Evolutionary conservation across 2,888 invertebrate genomes (phyloP).

Genomic region (Caenorhabditis sinica): DNA sequence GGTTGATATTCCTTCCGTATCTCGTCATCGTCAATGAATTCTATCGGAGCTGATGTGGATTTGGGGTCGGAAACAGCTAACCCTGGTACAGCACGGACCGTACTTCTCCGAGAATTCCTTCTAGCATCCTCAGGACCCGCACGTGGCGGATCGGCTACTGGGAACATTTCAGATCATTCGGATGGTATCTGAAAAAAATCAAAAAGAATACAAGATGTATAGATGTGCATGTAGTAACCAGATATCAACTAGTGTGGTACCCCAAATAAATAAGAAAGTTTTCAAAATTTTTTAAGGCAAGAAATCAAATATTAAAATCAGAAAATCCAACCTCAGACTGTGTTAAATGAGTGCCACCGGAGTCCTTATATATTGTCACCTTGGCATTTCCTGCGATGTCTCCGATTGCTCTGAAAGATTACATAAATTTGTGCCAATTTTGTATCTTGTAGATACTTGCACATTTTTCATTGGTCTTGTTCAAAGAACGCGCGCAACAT

Average conservation of each 20-base stretch:
- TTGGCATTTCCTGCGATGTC: background rate
- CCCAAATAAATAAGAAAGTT: no score
- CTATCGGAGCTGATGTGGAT: conserved; percentile 30
- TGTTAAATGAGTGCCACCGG: background rate
- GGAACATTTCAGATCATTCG: conserved; percentile 47
- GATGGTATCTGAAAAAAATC: background rate
- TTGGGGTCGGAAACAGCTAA: conserved; percentile 14
- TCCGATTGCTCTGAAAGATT: conserved; percentile 54
- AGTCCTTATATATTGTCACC: conserved; percentile 47
- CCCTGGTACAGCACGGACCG: conserved; percentile 11
- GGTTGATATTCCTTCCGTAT: conserved; percentile 63
- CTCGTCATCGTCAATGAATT: conserved; percentile 68
- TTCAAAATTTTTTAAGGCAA: no score
- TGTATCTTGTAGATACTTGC: conserved; percentile 60
- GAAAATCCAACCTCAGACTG: conserved; percentile 8
- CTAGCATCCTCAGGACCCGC: conserved; percentile 30
- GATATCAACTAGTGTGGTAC: no score
- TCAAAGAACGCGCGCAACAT: conserved; percentile 28
- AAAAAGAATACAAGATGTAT: background rate
- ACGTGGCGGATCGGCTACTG: conserved; percentile 47
- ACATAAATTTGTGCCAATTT: conserved; percentile 58
- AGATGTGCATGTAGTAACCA: no score
- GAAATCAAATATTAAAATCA: background rate
- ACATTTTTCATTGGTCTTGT: conserved; percentile 43
- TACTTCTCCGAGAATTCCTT: conserved; percentile 20